Evolutionary conservation across 2,113 vertebrate species (phyloP), one percentile per base, ranked within the genome.

Genomic region (Perognathus longimembris): DNA sequence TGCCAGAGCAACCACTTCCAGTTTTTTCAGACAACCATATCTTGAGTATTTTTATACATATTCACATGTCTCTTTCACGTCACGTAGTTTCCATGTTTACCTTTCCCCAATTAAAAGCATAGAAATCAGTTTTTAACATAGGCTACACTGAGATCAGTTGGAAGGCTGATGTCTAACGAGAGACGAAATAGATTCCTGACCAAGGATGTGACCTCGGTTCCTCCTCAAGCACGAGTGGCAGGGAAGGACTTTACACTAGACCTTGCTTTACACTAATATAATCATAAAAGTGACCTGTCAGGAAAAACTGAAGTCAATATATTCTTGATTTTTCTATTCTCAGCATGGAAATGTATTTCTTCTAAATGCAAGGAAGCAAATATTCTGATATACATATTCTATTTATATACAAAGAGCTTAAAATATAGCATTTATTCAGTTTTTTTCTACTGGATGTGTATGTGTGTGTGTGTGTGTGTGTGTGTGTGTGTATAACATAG

Each of bases 241-340:
- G 73, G 54, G 54, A 71, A 57, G 89, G 64, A 85, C 91, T 94
- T 92, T 69, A 90, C 76, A 78, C 76, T 24, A 50, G 30, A 83
- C 36, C 32, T 32, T 34, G 24, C 83, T 89, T 89, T 64, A 74
- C 9, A 50, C n/a, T 6, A 50, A 34, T 66, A 70, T 18, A 40
- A 54, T 59, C 45, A 36, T 88, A 54, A 90, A 86, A 59, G n/a
- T 79, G 30, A 32, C 77, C 40, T 78, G n/a, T 66, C 32, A 64
- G 34, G 54, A 85, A 24, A 5, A n/a, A 59, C 10, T 12, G 28
- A 70, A 36, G 59, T 36, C 21, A 7, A 1, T 14, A 21, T 42
- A 85, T 45, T 64, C 54, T 89, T 79, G 59, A 20, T 38, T 85
- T 78, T 36, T 67, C 54, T 30, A 36, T 74, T 79, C 85, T 87